phyloP scores from a whole-genome alignment of 2,888 invertebrate species.

The Petrolisthes manimaculis region DNA sequence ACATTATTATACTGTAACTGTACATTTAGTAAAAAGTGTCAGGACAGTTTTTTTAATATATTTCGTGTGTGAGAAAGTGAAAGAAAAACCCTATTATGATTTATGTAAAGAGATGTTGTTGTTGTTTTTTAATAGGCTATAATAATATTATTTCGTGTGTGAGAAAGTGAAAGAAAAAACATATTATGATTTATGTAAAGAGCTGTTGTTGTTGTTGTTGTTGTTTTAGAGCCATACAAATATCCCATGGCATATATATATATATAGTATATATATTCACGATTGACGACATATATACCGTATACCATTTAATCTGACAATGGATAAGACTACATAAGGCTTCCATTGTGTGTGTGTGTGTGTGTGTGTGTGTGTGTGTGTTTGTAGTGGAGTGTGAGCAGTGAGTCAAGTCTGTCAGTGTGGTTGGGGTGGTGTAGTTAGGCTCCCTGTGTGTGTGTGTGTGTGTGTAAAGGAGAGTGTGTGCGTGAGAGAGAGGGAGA shows the following conservation, averaged over 20 bases:
- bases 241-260: background rate
- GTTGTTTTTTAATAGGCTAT: no score
- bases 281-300: background rate
- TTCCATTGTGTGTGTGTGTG: background rate
- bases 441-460: background rate
- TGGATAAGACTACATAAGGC: background rate
- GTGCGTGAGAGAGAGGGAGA: background rate
- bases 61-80: no score
- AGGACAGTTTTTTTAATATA: no score
- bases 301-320: background rate
- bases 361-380: background rate
- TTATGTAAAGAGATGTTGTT: no score
- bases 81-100: no score
- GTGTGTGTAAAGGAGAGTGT: background rate
- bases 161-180: no score
- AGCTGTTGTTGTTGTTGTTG: no score
- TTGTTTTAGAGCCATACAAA: background rate
- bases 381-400: background rate
- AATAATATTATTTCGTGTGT: no score
- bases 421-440: background rate
- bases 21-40: no score
- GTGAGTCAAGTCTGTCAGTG: background rate
- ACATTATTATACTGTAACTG: no score
- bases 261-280: background rate
- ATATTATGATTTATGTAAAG: no score